These are phyloP conservation scores for Xestobium rufovillosum DNA, from an alignment of 2,888 invertebrate species.

Conservation along the genomic window DNA sequence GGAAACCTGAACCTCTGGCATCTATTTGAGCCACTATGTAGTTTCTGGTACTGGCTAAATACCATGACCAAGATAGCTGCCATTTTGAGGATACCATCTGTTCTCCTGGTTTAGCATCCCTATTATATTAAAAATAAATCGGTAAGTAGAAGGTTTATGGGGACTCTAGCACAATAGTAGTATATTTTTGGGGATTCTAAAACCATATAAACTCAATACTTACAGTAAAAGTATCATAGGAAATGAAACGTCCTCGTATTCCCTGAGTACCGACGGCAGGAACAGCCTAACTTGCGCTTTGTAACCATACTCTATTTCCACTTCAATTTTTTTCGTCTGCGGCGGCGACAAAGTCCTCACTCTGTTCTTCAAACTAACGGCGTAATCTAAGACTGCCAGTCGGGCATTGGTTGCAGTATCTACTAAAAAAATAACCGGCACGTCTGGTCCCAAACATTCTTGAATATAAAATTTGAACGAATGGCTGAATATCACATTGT, in stretches of 20 bases:
- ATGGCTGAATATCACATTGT: conserved; percentile 58
- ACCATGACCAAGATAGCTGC: conserved; percentile 76
- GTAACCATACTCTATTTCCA: conserved; percentile 59
- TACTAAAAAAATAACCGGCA: conserved; percentile 60
- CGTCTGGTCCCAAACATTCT: conserved; percentile 75
- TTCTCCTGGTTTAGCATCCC: conserved; percentile 73
- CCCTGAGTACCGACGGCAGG: conserved; percentile 75
- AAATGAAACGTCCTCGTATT: conserved; percentile 73
- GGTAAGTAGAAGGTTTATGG: too few relatives aligned
- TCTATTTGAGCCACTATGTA: conserved; percentile 86
- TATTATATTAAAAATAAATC: conserved; percentile 40
- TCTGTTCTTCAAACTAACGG: conserved; percentile 54
- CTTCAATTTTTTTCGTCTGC: conserved; percentile 58
- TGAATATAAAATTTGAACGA: conserved; percentile 51
- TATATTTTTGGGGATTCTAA: too few relatives aligned
- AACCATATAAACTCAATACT: too few relatives aligned
- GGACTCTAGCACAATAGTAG: too few relatives aligned
- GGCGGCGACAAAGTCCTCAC: conserved; percentile 66
- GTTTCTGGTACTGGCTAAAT: conserved; percentile 71
- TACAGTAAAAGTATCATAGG: conserved; percentile 80
- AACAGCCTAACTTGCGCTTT: conserved; percentile 69
- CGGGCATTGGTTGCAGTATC: conserved; percentile 53
- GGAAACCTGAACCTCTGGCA: conserved; percentile 77
- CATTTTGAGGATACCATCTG: conserved; percentile 79
- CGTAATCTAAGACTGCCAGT: conserved; percentile 60